A percentile compares a stretch with the other conserved stretches of the same genome.
Conservation (phyloP, 2,888 invertebrate genomes). For the Chalcosyrphus nemorum region DNA sequence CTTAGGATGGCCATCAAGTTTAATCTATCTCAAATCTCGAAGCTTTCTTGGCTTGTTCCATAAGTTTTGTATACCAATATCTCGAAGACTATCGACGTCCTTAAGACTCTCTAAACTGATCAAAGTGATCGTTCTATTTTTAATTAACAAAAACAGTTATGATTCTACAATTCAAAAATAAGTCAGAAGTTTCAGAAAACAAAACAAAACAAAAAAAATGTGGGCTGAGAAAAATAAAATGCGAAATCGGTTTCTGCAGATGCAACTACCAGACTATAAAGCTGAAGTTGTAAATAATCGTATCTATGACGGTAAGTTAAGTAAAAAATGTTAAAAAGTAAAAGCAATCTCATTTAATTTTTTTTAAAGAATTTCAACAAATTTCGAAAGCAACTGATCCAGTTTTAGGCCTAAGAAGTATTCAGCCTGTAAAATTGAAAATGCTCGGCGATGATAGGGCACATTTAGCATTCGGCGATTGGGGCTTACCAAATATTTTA, state of each 20-base stretch:
- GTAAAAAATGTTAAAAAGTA: background rate
- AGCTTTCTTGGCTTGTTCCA: no score
- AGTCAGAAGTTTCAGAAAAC: background rate
- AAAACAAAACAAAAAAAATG: conserved; percentile 73
- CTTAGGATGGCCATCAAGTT: no score
- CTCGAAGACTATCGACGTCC: no score
- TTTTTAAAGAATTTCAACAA: conserved; percentile 5
- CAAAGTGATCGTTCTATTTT: no score
- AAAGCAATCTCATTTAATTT: no score
- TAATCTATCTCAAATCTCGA: no score
- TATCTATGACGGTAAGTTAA: conserved; percentile 59
- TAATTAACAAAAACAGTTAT: background rate
- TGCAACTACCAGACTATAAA: conserved; percentile 48
- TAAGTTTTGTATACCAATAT: no score
- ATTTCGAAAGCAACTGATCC: background rate
- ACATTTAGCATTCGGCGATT: conserved; percentile 77
- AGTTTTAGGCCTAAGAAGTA: background rate
- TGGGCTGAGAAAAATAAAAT: conserved; percentile 77
- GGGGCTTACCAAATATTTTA: conserved; percentile 77
- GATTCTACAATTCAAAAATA: background rate
- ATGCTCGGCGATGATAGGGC: conserved; percentile 74
- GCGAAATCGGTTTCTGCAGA: conserved; percentile 78
- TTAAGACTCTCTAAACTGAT: no score
- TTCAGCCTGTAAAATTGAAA: conserved; percentile 7
- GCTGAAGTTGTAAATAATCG: conserved; percentile 66